Base-by-base conservation (phyloP, 2,113 vertebrate species). In the Aythya baeri region DNA sequence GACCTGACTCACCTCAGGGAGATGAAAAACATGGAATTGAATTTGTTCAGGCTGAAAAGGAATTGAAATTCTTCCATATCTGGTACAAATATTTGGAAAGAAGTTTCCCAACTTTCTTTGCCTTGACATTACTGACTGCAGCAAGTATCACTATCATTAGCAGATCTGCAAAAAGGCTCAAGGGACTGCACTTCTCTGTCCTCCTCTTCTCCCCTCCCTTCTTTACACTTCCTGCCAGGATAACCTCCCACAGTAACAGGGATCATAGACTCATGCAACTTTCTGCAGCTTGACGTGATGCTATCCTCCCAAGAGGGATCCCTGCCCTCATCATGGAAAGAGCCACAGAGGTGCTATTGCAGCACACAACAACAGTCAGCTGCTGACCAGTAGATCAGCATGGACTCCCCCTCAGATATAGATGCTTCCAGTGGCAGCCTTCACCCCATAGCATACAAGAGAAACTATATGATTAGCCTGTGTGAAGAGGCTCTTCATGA, bases 401-500 rank as follows among this genome's bases (percentile, higher is more conserved):
- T 2, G 14, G 62, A 49, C 2, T 7, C 8, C 11, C 67, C 27
- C 29, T 13, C 0, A 3, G 7, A 4, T 23, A 23, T 3, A 52
- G 31, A 14, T 84, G 32, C 10, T 94, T n/a, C 65, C 18, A 20
- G 59, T 8, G 23, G 3, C 26, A 86, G 44, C n/a, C 23, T 31
- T 31, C 16, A 12, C 32, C 32, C 27, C 10, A 2, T 0, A 73
- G 10, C n/a, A 32, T 1, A 74, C 22, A 11, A 0, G 3, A 76
- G 31, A 66, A 34, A 36, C 50, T 29, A 23, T 4, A 7, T 0
- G 3, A 17, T 8, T 13, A 1, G 1, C 27, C 27, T 6, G 1
- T 29, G 9, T 1, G 3, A 23, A 8, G 3, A 23, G 38, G 34
- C 11, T 71, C 36, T 59, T 55, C 29, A 49, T 10, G 32, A 68